These are phyloP conservation scores for Adineta ricciae DNA, from an alignment of 2,888 invertebrate genomes.

Conservation along the genomic window DNA sequence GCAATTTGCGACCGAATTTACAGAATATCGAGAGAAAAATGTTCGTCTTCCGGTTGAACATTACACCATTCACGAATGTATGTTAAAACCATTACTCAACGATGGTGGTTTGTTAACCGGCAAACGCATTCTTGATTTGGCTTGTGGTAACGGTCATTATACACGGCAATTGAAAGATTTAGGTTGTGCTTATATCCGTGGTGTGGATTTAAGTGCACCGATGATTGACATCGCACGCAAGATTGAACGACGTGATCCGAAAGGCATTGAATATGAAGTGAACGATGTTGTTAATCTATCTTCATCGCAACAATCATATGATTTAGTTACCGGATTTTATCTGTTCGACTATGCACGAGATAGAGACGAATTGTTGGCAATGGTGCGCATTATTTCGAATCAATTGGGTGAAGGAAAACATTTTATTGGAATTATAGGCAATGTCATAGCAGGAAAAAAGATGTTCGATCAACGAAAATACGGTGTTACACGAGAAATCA, in stretches of 20 bases:
- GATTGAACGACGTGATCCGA: background rate
- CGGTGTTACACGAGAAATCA: background rate
- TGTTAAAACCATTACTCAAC: background rate
- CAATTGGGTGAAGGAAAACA: background rate
- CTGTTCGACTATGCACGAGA: background rate
- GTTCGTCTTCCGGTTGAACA: background rate
- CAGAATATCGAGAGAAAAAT: background rate
- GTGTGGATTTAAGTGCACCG: background rate
- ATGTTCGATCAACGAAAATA: background rate
- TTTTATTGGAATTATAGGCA: background rate
- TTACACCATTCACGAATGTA: background rate
- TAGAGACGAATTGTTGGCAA: background rate
- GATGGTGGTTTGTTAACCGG: background rate
- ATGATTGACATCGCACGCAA: background rate
- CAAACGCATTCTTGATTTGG: background rate
- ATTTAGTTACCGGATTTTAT: background rate
- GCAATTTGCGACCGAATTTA: background rate
- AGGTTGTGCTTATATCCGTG: background rate
- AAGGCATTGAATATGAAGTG: background rate
- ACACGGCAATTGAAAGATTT: background rate
- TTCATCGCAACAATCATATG: background rate
- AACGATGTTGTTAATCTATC: background rate
- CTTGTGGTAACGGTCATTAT: background rate
- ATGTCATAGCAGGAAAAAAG: background rate
- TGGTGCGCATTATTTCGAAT: background rate